Evolutionary conservation across 2,113 vertebrate species (phyloP).

Genomic region (Syngnathus floridae): DNA sequence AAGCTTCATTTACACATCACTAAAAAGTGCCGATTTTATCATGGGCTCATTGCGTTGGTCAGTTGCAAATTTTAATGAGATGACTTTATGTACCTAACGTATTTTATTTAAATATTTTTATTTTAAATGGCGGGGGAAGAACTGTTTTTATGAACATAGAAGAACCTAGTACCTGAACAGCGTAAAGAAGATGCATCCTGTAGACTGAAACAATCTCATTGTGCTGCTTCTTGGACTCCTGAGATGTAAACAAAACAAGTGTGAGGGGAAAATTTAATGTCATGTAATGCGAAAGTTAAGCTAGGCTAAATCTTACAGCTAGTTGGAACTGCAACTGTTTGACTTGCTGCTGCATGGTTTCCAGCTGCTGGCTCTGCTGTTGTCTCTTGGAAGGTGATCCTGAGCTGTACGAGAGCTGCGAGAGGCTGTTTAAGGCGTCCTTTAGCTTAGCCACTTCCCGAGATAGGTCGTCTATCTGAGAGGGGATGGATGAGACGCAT

Average conservation of each 20-base stretch:
- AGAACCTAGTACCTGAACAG: conserved; percentile 81
- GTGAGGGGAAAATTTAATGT: not conserved
- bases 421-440: conserved; percentile 94
- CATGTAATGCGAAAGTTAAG: too few relatives aligned
- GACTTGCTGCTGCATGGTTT: conserved; percentile 85
- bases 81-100: too few relatives aligned
- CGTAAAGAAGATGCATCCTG: conserved; percentile 96
- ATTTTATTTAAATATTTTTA: too few relatives aligned
- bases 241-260: not conserved
- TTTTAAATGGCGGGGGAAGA: too few relatives aligned
- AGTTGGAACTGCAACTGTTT: conserved; percentile 93
- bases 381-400: conserved; percentile 78
- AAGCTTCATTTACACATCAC: too few relatives aligned
- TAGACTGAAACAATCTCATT: conserved; percentile 92
- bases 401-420: conserved; percentile 86
- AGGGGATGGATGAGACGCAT: not conserved
- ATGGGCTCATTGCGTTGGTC: too few relatives aligned
- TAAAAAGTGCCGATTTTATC: too few relatives aligned
- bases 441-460: conserved; percentile 92
- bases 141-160: not conserved
- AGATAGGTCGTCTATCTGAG: conserved; percentile 87
- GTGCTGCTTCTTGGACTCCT: conserved; percentile 95
- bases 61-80: too few relatives aligned
- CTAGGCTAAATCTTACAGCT: conserved; percentile 70
- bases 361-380: conserved; percentile 87